Base-by-base conservation (phyloP, 1,140 invertebrate species). In the Euura saliciscinereae region DNA sequence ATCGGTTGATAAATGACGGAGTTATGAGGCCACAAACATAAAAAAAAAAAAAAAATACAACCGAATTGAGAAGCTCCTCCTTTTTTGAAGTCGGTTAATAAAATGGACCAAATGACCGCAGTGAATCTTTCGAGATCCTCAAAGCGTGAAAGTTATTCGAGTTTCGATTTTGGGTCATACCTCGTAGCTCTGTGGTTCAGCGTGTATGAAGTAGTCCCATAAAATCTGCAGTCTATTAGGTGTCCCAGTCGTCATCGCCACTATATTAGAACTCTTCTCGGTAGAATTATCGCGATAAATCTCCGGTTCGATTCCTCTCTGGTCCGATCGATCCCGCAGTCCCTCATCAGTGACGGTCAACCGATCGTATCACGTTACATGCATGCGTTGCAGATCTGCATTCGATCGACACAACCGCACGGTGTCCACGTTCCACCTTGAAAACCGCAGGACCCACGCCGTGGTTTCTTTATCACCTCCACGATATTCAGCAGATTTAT, bases 181-280 rank as follows among this genome's bases (percentile, higher is more conserved):
- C 89, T 91, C 89, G 78, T 90, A 89, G 82, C 89, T 89, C n/a
- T 88, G 89, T 44, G 87, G 87, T 78, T 90, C 89, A 2, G 90
- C 88, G 65, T 89, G 89, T 78, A 91, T 90, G 79, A 91, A 91
- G 72, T 89, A 81, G 69, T 90, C 87, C 90, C 90, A 91, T 66
- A 89, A 87, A 71, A 83, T 46, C 69, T 84, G 85, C 2, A 87
- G 74, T 66, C 82, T 87, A 73, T 78, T 80, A 10, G 71, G 78
- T 66, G 70, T 66, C 45, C 70, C 66, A 45, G 77, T 76, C 80
- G 78, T 42, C 28, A 42, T 67, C 10, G 66, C 44, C 28, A 42
- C 28, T n/a, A 7, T 67, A 8, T 44, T 7, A 28, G 28, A 10
- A 10, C 44, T 44, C 66, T 4, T 67, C 66, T 10, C 28, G 59